Evolutionary conservation across 2,888 invertebrate genomes (phyloP).

Genomic region (Pyrocoelia pectoralis): DNA sequence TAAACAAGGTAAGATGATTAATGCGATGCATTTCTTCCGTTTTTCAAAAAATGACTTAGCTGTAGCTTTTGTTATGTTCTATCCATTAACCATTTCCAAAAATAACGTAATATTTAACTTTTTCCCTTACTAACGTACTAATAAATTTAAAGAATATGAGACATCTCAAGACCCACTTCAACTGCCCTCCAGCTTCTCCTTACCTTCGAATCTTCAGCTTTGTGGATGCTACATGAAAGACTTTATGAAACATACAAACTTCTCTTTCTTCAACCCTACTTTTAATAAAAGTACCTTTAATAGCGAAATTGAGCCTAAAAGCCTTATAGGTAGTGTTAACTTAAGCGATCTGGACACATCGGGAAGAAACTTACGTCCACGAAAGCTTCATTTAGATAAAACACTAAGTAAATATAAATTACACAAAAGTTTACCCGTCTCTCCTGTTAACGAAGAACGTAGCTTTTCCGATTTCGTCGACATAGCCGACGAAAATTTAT

Average conservation of each 20-base stretch:
- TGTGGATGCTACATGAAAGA: slow-evolving; percentile 59
- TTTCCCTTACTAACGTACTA: slow-evolving; percentile 48
- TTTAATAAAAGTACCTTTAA: slow-evolving; percentile 10
- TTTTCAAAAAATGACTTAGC: no score
- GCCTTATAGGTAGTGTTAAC: slow-evolving; percentile 40
- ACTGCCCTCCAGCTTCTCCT: slow-evolving; percentile 47
- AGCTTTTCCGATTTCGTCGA: slow-evolving; percentile 55
- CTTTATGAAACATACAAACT: slow-evolving; percentile 50
- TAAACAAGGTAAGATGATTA: slow-evolving; percentile 43
- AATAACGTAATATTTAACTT: slow-evolving; percentile 44
- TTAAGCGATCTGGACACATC: slow-evolving; percentile 47
- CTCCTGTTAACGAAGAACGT: slow-evolving; percentile 80
- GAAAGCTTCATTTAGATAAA: slow-evolving; percentile 56
- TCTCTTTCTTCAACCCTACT: slow-evolving; percentile 22
- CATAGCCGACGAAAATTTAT: neutral
- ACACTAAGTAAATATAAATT: slow-evolving; percentile 56
- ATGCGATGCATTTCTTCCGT: no score
- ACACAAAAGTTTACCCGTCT: slow-evolving; percentile 81
- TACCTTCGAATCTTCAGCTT: slow-evolving; percentile 55
- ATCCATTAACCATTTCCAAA: slow-evolving; percentile 37
- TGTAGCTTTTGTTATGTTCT: slow-evolving; percentile 45
- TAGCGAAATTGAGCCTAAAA: slow-evolving; percentile 14
- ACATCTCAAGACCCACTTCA: slow-evolving; percentile 17
- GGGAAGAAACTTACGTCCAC: slow-evolving; percentile 53
- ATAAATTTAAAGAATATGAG: slow-evolving; percentile 36